phyloP scores from a whole-genome alignment of 2,797 vertebrate species.

The Linurgus olivaceus region DNA sequence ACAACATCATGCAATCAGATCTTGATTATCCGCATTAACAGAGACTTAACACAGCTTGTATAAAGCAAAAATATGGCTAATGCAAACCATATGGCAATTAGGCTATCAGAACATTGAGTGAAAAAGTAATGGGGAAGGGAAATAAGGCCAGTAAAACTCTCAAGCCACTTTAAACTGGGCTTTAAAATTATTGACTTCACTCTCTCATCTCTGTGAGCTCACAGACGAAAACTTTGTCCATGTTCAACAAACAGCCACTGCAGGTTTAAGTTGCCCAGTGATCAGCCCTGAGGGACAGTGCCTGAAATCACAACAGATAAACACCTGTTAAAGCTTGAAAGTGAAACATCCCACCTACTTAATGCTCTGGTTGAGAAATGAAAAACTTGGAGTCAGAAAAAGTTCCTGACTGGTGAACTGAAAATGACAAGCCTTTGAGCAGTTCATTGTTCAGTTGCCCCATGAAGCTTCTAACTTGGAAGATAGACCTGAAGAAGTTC shows the following conservation, averaged over 20 bases:
- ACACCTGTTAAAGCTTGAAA: background rate
- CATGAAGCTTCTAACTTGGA: background rate
- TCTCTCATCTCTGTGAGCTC: background rate
- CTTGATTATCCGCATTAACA: background rate
- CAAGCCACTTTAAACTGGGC: background rate
- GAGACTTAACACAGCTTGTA: background rate
- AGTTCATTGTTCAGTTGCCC: background rate
- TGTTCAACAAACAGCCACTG: background rate
- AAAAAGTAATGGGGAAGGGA: background rate
- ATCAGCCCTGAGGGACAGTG: background rate
- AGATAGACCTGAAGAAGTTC: background rate
- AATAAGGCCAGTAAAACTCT: background rate
- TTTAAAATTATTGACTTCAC: background rate
- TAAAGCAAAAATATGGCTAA: background rate
- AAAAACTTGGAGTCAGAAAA: background rate
- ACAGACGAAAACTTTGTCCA: background rate
- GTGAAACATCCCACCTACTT: background rate
- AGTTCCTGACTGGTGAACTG: background rate
- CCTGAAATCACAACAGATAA: background rate
- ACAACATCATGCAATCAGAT: background rate
- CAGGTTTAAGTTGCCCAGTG: background rate
- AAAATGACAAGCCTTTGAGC: background rate
- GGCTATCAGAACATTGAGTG: background rate
- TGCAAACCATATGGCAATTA: background rate
- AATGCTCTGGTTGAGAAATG: background rate